Conservation (phyloP, 2,797 vertebrate species). For the Spatula versicolor region DNA sequence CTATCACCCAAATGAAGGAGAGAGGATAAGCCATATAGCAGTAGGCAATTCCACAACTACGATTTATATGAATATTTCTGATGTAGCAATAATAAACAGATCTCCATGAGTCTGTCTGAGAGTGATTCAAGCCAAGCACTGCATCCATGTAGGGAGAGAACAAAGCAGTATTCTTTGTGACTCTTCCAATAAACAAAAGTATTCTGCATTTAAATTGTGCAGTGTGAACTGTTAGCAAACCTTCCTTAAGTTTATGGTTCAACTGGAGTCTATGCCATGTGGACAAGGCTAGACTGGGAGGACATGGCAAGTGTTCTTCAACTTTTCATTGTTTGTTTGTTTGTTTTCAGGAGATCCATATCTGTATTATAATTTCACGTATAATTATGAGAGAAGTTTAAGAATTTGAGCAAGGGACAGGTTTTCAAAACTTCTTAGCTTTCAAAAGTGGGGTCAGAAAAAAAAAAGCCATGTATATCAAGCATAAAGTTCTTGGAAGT, state of each 20-base stretch:
- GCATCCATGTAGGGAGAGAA: not conserved
- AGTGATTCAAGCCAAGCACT: not conserved
- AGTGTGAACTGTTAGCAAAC: not conserved
- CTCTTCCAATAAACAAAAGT: not conserved
- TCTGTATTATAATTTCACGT: not conserved
- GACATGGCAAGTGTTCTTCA: not conserved
- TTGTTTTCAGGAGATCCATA: not conserved
- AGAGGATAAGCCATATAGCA: not conserved
- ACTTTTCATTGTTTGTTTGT: not conserved
- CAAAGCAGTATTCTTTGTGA: not conserved
- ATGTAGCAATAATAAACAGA: not conserved
- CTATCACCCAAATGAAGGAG: not conserved
- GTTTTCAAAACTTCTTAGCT: not conserved
- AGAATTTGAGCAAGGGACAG: not conserved
- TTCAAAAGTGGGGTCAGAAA: not conserved
- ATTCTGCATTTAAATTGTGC: not conserved
- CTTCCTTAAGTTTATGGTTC: not conserved
- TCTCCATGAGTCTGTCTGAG: no score
- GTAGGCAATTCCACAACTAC: not conserved
- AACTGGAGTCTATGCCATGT: not conserved
- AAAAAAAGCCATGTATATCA: not conserved
- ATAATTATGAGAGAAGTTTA: not conserved
- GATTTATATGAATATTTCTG: not conserved
- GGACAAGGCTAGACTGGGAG: rapidly evolving
- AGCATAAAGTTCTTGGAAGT: not conserved